Percentiles rank a stretch among this genome's conserved stretches.
Evolutionary conservation across 2,888 invertebrate species (phyloP).

Genomic region (Mythimna vitellina): DNA sequence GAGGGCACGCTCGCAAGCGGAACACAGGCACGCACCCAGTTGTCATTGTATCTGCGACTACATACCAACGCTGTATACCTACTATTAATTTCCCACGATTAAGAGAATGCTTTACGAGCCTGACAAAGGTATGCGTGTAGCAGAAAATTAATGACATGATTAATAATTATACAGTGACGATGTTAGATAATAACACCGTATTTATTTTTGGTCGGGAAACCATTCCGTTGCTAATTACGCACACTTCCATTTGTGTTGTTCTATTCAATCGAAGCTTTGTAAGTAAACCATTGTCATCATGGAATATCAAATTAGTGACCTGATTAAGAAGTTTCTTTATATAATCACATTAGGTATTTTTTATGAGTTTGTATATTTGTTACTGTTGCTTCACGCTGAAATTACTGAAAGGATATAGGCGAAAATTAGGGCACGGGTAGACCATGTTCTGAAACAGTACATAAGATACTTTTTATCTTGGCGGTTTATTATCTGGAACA

Average conservation of each 20-base stretch:
- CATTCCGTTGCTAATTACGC: conserved; percentile 18
- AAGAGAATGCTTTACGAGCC: conserved; percentile 41
- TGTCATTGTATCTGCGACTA: conserved; percentile 40
- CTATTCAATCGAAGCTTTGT: conserved; percentile 23
- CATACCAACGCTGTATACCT: conserved; percentile 29
- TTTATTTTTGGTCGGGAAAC: conserved; percentile 49
- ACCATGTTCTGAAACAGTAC: no score
- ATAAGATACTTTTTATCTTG: no score
- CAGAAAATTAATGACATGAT: conserved; percentile 44
- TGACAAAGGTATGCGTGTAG: conserved; percentile 56
- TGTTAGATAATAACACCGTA: conserved; percentile 25
- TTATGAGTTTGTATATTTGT: no score
- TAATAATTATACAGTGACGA: conserved; percentile 35
- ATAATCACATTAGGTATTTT: no score
- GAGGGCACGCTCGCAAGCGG: conserved; percentile 64
- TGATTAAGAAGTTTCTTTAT: not conserved
- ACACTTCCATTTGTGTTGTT: conserved; percentile 10
- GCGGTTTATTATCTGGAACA: no score
- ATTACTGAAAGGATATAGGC: no score
- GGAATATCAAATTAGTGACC: not conserved
- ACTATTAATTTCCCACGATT: conserved; percentile 58
- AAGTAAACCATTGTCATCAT: conserved; percentile 9
- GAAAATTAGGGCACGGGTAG: no score
- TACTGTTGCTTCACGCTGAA: no score
- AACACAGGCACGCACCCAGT: conserved; percentile 47